A percentile compares a stretch with the other conserved stretches of the same genome.
These are phyloP conservation scores for Helostoma temminkii DNA, from an alignment of 2,797 vertebrate genomes.

Conservation along the genomic window DNA sequence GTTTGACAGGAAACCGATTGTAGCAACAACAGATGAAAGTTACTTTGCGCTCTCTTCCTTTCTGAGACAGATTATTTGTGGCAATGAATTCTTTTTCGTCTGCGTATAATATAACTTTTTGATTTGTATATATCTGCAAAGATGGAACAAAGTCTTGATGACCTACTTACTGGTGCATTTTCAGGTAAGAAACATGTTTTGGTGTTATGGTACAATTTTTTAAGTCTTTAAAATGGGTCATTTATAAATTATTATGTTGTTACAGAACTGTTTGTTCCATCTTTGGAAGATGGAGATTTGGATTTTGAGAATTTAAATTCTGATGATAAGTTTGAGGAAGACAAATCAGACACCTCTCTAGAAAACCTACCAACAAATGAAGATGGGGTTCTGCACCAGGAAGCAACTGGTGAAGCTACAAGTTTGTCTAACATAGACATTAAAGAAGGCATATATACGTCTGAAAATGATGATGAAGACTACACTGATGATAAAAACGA, in stretches of 20 bases:
- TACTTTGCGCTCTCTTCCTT: constrained; percentile 56
- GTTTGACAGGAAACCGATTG: constrained; percentile 81
- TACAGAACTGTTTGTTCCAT: constrained; percentile 65
- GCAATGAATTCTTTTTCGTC: constrained; percentile 32
- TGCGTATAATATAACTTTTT: constrained; percentile 7
- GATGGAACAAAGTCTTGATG: constrained; percentile 78
- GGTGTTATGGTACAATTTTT: neutral
- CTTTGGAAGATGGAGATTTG: constrained; percentile 69
- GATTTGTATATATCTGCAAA: constrained; percentile 48
- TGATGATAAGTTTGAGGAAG: constrained; percentile 49
- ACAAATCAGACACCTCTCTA: neutral
- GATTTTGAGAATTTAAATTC: constrained; percentile 76
- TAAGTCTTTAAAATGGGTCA: neutral
- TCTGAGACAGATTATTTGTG: constrained; percentile 37
- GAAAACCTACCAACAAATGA: constrained; percentile 39
- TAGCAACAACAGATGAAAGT: constrained; percentile 57
- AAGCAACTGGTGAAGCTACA: constrained; percentile 44
- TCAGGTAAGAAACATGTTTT: constrained; percentile 72
- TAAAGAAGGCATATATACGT: constrained; percentile 14
- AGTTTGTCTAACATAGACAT: constrained; percentile 34
- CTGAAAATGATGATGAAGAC: constrained; percentile 30
- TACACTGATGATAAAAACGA: constrained; percentile 1
- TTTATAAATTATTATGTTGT: constrained; percentile 33
- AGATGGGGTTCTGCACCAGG: constrained; percentile 56
- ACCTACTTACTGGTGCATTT: constrained; percentile 74